A percentile compares a stretch with the other conserved stretches of the same genome.
Conservation (phyloP, 2,888 invertebrate genomes). For the Terebella lapidaria region DNA sequence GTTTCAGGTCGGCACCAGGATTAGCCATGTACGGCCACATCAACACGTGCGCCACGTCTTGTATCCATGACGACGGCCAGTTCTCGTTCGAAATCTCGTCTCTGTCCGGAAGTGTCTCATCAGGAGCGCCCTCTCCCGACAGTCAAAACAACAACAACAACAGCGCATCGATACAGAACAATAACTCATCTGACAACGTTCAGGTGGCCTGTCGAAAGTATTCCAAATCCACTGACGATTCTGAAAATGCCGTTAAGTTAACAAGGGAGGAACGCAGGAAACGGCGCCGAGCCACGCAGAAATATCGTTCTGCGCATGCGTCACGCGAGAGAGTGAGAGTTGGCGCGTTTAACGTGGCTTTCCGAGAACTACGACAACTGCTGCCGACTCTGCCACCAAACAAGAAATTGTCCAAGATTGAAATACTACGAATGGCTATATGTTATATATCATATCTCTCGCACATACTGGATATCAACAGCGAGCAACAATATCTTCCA, state of each 20-base stretch:
- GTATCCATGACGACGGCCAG: too few species aligned
- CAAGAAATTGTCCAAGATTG: slow-evolving; percentile 96
- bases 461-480: slow-evolving; percentile 81
- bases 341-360: slow-evolving; percentile 95
- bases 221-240: too few species aligned
- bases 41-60: too few species aligned
- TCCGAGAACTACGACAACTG: slow-evolving; percentile 81
- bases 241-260: slow-evolving; percentile 37
- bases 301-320: slow-evolving; percentile 93
- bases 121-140: too few species aligned
- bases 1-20: too few species aligned
- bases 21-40: too few species aligned
- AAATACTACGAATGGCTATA: slow-evolving; percentile 91
- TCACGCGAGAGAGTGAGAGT: slow-evolving; percentile 92
- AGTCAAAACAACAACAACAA: too few species aligned
- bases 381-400: slow-evolving; percentile 93
- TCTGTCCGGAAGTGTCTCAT: too few species aligned
- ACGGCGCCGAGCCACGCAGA: slow-evolving; percentile 83
- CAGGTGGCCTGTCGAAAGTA: too few species aligned
- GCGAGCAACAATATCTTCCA: background rate
- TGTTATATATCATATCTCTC: slow-evolving; percentile 96
- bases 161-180: too few species aligned
- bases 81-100: too few species aligned
- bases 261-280: slow-evolving; percentile 78
- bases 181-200: too few species aligned